Evolutionary conservation across 2,888 invertebrate genomes (phyloP).

Genomic region (Podotricha telesiphe): DNA sequence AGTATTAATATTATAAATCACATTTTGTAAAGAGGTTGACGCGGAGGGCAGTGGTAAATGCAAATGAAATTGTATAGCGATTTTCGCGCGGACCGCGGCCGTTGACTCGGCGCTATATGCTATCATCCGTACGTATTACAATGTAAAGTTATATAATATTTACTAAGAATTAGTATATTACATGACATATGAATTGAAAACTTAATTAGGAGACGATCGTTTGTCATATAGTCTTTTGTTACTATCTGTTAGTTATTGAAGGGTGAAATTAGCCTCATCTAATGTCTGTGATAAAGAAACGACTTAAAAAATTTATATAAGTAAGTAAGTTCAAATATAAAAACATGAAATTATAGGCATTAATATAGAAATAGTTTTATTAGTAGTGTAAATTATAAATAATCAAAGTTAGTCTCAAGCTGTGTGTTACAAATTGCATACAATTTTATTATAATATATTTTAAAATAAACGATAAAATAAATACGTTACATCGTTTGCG

Average conservation of each 20-base stretch:
- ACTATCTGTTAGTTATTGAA: not conserved
- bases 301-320: not conserved
- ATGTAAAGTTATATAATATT: not conserved
- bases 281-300: too few species aligned
- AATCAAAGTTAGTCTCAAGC: not conserved
- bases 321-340: too few species aligned
- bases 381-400: not conserved
- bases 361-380: not conserved
- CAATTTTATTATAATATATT: not conserved
- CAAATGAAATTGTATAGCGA: conserved; percentile 68
- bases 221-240: not conserved
- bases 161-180: not conserved
- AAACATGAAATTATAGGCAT: not conserved
- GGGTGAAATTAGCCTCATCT: too few species aligned
- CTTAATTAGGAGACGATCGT: not conserved
- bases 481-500: not conserved
- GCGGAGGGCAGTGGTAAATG: conserved; percentile 61
- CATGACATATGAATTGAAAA: not conserved
- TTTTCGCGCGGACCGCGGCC: conserved; percentile 63
- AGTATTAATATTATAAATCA: conserved; percentile 36
- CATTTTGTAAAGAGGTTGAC: conserved; percentile 51
- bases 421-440: not conserved
- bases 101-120: conserved; percentile 60
- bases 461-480: not conserved
- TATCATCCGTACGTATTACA: conserved; percentile 48